Evolutionary conservation across 2,113 vertebrate species (phyloP), one percentile per base, ranked within the genome.

Genomic region (Donacobius atricapilla): DNA sequence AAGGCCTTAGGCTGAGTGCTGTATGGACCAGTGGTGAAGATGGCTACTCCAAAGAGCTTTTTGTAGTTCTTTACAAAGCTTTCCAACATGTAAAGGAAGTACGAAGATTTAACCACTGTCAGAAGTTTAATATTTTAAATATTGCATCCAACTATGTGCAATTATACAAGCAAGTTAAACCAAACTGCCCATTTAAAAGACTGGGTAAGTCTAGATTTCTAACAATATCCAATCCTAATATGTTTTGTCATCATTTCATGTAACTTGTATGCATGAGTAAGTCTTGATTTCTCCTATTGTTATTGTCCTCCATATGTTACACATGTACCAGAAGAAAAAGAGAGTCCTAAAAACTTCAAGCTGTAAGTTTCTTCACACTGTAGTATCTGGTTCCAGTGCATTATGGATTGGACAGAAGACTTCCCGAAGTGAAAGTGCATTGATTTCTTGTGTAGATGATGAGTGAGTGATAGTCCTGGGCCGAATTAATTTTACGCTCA

Each of bases 1-100:
- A 44, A 72, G 40, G n/a, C 56, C 45, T 58, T 54, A 45, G 28
- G 45, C 68, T 30, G 9, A 24, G 30, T 19, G 39, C 24, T 56
- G 0, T 83, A 3, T 35, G 19, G 66, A 45, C 37, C 0, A 0
- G 1, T 42, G 23, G 22, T 65, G 35, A 58, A 86, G 60, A 24
- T 40, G 16, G 22, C 50, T 72, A 13, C 21, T 48, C 50, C 54
- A 73, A 15, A 24, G 31, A 53, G n/a, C 13, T 64, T 79, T 35
- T 51, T 21, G 4, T 73, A 60, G 18, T 72, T 75, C 31, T 79
- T 2, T 53, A 57, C 42, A 70, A 45, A 66, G 50, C 45, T 83
- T 85, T 90, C 30, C 72, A 66, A 20, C 1, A 0, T 50, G 39
- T 61, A 58, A 63, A 68, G 12, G 21, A 72, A n/a, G 30, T 21